phyloP scores from a whole-genome alignment of 2,113 vertebrate genomes.

The Anser brachyrhynchus region DNA sequence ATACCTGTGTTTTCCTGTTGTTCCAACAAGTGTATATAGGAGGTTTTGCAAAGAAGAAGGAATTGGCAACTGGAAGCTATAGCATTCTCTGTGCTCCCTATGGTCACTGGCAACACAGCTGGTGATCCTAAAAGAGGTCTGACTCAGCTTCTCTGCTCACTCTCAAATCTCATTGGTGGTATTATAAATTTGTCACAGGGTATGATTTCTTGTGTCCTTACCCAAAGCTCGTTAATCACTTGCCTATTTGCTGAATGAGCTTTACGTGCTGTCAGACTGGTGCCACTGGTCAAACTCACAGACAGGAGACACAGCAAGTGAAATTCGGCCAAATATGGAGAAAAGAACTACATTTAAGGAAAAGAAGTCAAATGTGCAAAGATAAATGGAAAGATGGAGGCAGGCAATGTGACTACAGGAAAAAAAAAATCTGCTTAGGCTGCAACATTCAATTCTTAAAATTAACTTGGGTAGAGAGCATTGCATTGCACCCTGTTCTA shows the following conservation, averaged over 20 bases:
- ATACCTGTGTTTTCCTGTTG: background rate
- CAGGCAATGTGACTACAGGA: background rate
- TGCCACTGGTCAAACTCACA: background rate
- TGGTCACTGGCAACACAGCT: background rate
- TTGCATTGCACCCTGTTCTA: background rate
- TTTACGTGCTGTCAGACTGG: background rate
- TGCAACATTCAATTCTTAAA: background rate
- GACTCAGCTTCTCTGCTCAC: background rate
- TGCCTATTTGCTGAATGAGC: background rate
- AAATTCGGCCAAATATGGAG: background rate
- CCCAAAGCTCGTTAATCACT: background rate
- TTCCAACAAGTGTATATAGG: background rate
- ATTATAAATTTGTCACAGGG: background rate
- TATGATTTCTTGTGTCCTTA: background rate
- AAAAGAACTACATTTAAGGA: background rate
- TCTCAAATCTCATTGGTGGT: background rate
- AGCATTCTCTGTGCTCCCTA: background rate
- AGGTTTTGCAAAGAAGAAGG: background rate
- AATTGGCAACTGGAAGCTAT: background rate
- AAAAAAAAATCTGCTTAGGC: background rate
- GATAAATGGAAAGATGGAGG: background rate
- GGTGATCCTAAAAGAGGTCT: background rate
- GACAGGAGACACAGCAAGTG: background rate
- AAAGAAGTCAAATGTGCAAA: background rate
- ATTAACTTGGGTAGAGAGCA: background rate